Conservation (phyloP, 2,113 vertebrate genomes). For the Bostrychus sinensis region DNA sequence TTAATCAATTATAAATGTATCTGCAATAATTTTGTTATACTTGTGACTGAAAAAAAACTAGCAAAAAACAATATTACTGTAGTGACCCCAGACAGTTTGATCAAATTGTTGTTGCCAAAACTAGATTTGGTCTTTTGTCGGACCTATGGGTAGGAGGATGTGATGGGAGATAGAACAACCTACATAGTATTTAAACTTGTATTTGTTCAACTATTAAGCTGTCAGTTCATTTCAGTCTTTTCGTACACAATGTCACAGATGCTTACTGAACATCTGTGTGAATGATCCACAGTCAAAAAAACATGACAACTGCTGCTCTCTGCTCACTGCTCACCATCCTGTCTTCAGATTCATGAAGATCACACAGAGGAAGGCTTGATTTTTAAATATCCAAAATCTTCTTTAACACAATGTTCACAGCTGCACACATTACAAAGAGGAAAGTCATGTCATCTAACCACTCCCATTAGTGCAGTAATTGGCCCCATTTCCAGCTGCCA, state of each 20-base stretch:
- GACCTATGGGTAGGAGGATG: too few species aligned
- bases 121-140: too few species aligned
- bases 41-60: too few species aligned
- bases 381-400: conserved; percentile 7
- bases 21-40: too few species aligned
- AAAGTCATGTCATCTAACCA: conserved; percentile 8
- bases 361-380: not conserved
- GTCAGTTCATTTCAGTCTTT: not conserved
- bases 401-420: conserved; percentile 11
- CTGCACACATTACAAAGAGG: not conserved
- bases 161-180: too few species aligned
- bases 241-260: too few species aligned
- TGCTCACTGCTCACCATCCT: not conserved
- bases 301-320: not conserved
- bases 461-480: conserved; percentile 23
- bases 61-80: too few species aligned
- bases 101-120: too few species aligned
- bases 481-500: conserved; percentile 12
- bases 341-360: not conserved
- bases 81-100: too few species aligned
- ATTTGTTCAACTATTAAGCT: too few species aligned
- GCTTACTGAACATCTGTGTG: conserved; percentile 3
- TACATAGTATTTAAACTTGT: too few species aligned
- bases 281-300: not conserved
- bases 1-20: too few species aligned